Evolutionary conservation across 2,113 vertebrate species (phyloP).

Genomic region (Calidris pygmaea): DNA sequence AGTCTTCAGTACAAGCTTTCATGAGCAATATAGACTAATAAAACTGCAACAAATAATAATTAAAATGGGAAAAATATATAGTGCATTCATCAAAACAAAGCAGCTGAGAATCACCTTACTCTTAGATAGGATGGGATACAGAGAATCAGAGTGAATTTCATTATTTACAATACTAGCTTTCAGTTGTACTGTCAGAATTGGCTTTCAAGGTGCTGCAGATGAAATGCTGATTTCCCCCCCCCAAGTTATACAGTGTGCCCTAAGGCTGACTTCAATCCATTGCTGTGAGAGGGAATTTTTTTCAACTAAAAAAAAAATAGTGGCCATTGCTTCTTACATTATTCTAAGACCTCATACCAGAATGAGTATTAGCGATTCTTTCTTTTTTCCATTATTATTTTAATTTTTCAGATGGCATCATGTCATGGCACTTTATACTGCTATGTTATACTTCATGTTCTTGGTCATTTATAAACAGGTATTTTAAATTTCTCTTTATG

Average conservation of each 20-base stretch:
- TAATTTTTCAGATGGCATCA: not conserved
- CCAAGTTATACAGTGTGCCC: not conserved
- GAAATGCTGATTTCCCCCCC: not conserved
- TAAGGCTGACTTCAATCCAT: not conserved
- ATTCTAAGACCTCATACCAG: not conserved
- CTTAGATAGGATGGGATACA: not conserved
- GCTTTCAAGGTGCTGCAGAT: not conserved
- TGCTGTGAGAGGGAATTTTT: not conserved
- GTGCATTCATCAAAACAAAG: not conserved
- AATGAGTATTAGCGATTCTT: not conserved
- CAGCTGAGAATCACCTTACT: not conserved
- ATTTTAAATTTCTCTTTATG: not conserved
- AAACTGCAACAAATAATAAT: not conserved
- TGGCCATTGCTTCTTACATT: not conserved
- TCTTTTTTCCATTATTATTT: not conserved
- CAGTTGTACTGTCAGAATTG: not conserved
- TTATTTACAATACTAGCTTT: accelerated
- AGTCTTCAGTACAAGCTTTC: not conserved
- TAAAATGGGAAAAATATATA: not conserved
- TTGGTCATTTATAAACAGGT: not conserved
- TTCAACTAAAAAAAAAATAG: not conserved
- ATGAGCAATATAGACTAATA: not conserved
- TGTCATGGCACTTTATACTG: not conserved
- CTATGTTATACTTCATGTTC: not conserved
- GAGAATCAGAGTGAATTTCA: not conserved